A percentile compares a stretch with the other conserved stretches of the same genome.
Evolutionary conservation across 2,888 invertebrate genomes (phyloP).

Genomic region (Malthinus seriepunctatus): DNA sequence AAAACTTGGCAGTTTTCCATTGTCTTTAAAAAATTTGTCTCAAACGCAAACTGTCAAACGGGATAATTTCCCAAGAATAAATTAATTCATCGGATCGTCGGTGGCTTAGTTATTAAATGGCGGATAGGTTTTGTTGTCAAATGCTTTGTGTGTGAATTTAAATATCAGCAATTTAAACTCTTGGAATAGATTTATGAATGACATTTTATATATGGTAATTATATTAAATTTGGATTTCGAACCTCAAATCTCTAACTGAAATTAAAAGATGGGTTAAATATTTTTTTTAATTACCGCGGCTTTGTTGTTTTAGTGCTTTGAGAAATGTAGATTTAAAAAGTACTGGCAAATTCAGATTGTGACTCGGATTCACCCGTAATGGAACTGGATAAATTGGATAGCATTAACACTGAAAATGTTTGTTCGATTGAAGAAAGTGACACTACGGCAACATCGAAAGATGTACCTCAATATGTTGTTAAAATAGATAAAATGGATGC

Average conservation of each 20-base stretch:
- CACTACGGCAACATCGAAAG: slow-evolving; percentile 20
- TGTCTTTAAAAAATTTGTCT: not conserved
- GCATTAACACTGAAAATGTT: slow-evolving; percentile 42
- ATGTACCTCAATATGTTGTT: slow-evolving; percentile 24
- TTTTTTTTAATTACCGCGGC: slow-evolving; percentile 24
- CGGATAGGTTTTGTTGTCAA: slow-evolving; percentile 53
- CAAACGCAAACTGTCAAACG: slow-evolving; percentile 7
- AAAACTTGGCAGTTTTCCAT: no score
- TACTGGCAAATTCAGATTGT: not conserved
- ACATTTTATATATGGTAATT: slow-evolving; percentile 13
- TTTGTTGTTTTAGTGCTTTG: slow-evolving; percentile 34
- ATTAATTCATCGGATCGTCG: slow-evolving; percentile 11
- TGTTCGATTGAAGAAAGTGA: slow-evolving; percentile 22
- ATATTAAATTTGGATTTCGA: not conserved
- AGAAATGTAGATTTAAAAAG: slow-evolving; percentile 16
- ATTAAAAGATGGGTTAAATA: slow-evolving; percentile 35
- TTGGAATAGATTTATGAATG: slow-evolving; percentile 27
- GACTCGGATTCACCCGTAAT: slow-evolving; percentile 41
- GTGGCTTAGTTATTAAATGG: slow-evolving; percentile 54
- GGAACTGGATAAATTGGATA: slow-evolving; percentile 54
- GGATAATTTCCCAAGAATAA: slow-evolving; percentile 11
- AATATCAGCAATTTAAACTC: slow-evolving; percentile 19
- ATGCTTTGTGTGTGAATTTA: slow-evolving; percentile 36
- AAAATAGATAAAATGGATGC: slow-evolving; percentile 26
- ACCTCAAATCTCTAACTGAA: no score